Percentiles rank a stretch among this genome's conserved stretches.
Conservation (phyloP, 2,888 invertebrate genomes). For the Hymenopus coronatus region DNA sequence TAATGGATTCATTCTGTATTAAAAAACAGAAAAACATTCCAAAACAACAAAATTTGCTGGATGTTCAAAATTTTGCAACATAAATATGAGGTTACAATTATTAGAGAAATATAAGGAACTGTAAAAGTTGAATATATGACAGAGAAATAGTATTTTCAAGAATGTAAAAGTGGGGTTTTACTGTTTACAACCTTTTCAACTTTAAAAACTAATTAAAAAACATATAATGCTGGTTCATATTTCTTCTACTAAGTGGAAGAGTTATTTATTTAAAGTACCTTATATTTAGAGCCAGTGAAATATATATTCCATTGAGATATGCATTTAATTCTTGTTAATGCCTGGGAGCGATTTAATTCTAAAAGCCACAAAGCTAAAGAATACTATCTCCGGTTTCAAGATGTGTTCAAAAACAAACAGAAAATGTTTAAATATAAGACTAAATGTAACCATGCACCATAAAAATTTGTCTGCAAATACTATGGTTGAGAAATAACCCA, state of each 20-base stretch:
- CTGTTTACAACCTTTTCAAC: neutral
- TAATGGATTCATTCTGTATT: no score
- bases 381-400: neutral
- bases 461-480: neutral
- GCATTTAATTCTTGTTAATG: neutral
- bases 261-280: neutral
- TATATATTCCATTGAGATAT: neutral
- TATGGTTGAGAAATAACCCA: conserved; percentile 13
- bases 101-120: no score
- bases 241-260: neutral
- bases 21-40: no score
- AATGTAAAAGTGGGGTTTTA: no score
- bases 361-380: neutral
- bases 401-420: neutral
- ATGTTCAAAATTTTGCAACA: no score
- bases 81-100: no score
- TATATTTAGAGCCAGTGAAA: neutral
- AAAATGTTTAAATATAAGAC: neutral
- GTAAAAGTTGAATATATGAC: no score
- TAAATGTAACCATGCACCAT: neutral
- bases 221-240: neutral
- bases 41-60: no score
- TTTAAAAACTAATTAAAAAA: neutral
- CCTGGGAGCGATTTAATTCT: neutral
- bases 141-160: no score